Base-by-base conservation (phyloP, 2,797 vertebrate genomes). In the Antennarius maculatus region DNA sequence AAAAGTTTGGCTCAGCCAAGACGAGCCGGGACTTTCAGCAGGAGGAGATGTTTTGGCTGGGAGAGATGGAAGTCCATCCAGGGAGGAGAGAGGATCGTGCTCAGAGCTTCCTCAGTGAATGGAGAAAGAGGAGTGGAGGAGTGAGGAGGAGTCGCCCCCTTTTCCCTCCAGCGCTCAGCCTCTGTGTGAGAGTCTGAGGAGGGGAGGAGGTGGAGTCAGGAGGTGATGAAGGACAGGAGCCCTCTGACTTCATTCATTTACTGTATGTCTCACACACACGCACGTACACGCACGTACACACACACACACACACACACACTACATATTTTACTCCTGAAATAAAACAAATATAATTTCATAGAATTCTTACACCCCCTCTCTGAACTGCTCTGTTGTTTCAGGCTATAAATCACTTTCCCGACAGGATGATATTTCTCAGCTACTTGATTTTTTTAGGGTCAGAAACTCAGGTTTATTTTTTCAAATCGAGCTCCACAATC, bases 141-240 rank as follows among this genome's bases (percentile, higher is more conserved):
- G 85, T 84, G 81, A 85, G 85, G 86, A 87, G 86, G 86, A 89
- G 92, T 88, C 91, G 85, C 88, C 92, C 89, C 85, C 84, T 90
- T 91, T 90, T 92, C 88, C 93, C 90, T 93, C 87, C 89, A 78
- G 85, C 89, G 71, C 89, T 83, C 91, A 92, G 90, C 93, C 88
- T 84, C 88, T 89, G 76, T 86, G 64, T 77, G 58, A 80, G 79
- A 72, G 73, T 91, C 58, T 84, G 68, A 59, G 67, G 78, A 67
- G 76, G 69, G 61, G 92, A 88, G 93, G 93, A 93, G 85, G 94
- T 92, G 95, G 94, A 88, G 95, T 94, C 76, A 91, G 82, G 70
- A 92, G 92, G 85, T 82, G 88, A 86, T 86, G 88, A 80, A 53
- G 80, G 90, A 89, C 85, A 84, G 86, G 69, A 84, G 76, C 82